A percentile compares a stretch with the other conserved stretches of the same genome.
Conservation (phyloP, 1,140 invertebrate genomes). For the Proctacanthus coquilletti region DNA sequence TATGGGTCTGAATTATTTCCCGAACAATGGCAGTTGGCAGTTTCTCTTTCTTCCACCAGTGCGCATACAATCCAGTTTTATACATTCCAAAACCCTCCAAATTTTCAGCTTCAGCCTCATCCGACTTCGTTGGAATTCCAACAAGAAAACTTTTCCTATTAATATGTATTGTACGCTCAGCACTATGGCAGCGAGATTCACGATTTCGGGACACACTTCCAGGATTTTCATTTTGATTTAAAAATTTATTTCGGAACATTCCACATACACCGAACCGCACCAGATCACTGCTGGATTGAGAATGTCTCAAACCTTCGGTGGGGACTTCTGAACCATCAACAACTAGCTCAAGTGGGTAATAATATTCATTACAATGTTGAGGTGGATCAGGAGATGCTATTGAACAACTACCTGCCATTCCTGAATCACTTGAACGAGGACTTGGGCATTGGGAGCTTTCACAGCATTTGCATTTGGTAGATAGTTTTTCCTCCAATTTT, state of each 20-base stretch:
- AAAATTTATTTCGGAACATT: constrained; percentile 24
- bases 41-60: constrained; percentile 82
- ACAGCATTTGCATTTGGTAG: constrained; percentile 39
- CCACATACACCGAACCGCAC: constrained; percentile 24
- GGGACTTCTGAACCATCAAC: neutral
- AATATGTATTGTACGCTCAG: constrained; percentile 13
- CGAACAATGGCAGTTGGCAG: constrained; percentile 47
- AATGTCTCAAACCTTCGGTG: neutral
- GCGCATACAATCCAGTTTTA: constrained; percentile 70
- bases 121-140: constrained; percentile 12
- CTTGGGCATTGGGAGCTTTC: constrained; percentile 41
- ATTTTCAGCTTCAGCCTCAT: constrained; percentile 8
- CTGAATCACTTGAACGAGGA: constrained; percentile 55
- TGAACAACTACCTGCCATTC: constrained; percentile 64
- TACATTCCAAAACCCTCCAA: constrained; percentile 34
- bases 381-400: constrained; percentile 44
- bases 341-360: constrained; percentile 4
- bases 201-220: constrained; percentile 6
- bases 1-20: constrained; percentile 32
- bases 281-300: constrained; percentile 8
- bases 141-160: constrained; percentile 23
- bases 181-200: constrained; percentile 7
- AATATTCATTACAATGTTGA: constrained; percentile 22
- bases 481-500: neutral
- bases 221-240: constrained; percentile 14